These are phyloP conservation scores for Netelia fuscicornis DNA, from an alignment of 2,888 invertebrate species.

Conservation along the genomic window DNA sequence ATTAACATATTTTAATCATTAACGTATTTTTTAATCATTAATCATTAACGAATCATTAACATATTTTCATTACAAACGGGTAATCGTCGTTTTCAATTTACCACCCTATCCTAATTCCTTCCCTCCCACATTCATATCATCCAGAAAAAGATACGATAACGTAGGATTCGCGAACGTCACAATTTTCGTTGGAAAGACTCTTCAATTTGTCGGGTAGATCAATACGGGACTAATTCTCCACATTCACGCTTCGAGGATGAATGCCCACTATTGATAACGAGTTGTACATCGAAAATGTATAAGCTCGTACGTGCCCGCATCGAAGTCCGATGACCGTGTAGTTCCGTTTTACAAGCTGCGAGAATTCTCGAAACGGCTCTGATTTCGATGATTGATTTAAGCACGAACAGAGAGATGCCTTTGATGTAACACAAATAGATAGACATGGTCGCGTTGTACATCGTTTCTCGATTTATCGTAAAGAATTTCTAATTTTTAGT, in stretches of 20 bases:
- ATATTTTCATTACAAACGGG: background rate
- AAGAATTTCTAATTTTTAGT: background rate
- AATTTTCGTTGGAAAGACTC: too few relatives aligned
- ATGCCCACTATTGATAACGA: too few relatives aligned
- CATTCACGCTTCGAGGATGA: too few relatives aligned
- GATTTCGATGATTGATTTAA: conserved; percentile 29
- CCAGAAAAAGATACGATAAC: too few relatives aligned
- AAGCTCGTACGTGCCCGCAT: conserved; percentile 32
- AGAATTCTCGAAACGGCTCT: conserved; percentile 58
- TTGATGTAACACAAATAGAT: conserved; percentile 66
- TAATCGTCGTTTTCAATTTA: background rate
- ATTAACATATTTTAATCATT: background rate
- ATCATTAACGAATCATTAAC: too few relatives aligned
- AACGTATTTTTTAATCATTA: too few relatives aligned
- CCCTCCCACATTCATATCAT: too few relatives aligned
- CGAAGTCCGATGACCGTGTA: conserved; percentile 24
- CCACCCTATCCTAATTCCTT: background rate
- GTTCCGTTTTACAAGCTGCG: conserved; percentile 52
- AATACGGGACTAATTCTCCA: too few relatives aligned
- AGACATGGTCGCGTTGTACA: conserved; percentile 37
- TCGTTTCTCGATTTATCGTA: conserved; percentile 6
- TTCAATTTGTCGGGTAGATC: too few relatives aligned
- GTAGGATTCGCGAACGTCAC: too few relatives aligned
- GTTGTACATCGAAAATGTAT: too few relatives aligned
- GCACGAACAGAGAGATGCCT: conserved; percentile 62